Evolutionary conservation across 2,888 invertebrate genomes (phyloP), one percentile per base, ranked within the genome.

Genomic region (Nematopogon swammerdamellus): DNA sequence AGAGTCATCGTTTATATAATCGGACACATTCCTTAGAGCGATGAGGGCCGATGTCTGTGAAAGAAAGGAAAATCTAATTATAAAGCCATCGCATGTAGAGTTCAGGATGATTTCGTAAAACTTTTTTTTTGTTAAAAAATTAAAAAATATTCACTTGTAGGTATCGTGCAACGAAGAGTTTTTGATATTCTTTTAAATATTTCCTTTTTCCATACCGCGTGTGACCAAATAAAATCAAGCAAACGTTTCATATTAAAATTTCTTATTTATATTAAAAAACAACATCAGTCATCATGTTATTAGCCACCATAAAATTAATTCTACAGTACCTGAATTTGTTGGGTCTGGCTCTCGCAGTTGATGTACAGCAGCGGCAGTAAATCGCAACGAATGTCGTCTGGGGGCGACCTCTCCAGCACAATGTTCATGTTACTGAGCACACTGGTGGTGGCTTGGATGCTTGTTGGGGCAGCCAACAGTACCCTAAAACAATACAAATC

Each of bases 241-340:
- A n/a, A n/a, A n/a, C 25, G 25, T 25, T 8, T 25, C 25, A 25
- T 25, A 25, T 25, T 6, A n/a, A n/a, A n/a, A n/a, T n/a, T n/a
- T n/a, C n/a, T n/a, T n/a, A n/a, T n/a, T n/a, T n/a, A n/a, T n/a
- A n/a, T n/a, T n/a, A n/a, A n/a, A n/a, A n/a, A n/a, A n/a, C n/a
- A n/a, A n/a, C n/a, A n/a, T n/a, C n/a, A n/a, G n/a, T n/a, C n/a
- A n/a, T n/a, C n/a, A n/a, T n/a, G n/a, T n/a, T n/a, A n/a, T n/a
- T n/a, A n/a, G n/a, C n/a, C n/a, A n/a, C n/a, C n/a, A n/a, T n/a
- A n/a, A n/a, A n/a, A n/a, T n/a, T n/a, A n/a, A n/a, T n/a, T n/a
- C n/a, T n/a, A n/a, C n/a, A n/a, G n/a, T 69, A 95, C 95, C 89
- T 95, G 94, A 53, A 95, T 91, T 80, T 93, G 93, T 56, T 91